Evolutionary conservation across 2,113 vertebrate genomes (phyloP).

Genomic region (Hystrix cristata): DNA sequence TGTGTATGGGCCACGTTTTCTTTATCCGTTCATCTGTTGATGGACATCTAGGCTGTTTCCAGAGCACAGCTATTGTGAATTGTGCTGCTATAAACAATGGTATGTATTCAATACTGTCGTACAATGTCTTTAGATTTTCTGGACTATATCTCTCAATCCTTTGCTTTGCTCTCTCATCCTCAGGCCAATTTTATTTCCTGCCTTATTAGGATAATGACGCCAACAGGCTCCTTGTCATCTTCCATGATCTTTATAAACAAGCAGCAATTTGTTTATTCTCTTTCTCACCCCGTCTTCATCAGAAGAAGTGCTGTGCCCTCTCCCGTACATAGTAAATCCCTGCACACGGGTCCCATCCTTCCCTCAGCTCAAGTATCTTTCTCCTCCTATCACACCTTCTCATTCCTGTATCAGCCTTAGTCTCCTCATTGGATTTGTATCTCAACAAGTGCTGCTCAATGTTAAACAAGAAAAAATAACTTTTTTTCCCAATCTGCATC

Average conservation of each 20-base stretch:
- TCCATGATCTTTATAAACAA: not conserved
- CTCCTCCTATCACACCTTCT: not conserved
- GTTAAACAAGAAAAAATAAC: not conserved
- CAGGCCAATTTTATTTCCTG: not conserved
- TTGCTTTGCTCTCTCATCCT: not conserved
- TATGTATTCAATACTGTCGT: no score
- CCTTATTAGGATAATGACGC: not conserved
- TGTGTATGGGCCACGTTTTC: not conserved
- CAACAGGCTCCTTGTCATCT: not conserved
- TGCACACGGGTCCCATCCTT: not conserved
- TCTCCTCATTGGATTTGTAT: not conserved
- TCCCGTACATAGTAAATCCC: fast-evolving
- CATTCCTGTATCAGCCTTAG: not conserved
- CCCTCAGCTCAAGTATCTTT: not conserved
- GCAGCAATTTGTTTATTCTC: not conserved
- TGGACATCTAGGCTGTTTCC: not conserved
- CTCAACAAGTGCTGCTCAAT: not conserved
- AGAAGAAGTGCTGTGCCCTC: fast-evolving
- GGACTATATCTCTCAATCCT: not conserved
- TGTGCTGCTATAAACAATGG: not conserved
- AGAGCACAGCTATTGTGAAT: not conserved
- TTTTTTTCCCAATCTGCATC: not conserved
- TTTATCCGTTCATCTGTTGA: not conserved
- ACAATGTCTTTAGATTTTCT: not conserved
- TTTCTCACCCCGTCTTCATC: not conserved